Base-by-base conservation (phyloP, 1,140 invertebrate species). In the Danaus melanippus region DNA sequence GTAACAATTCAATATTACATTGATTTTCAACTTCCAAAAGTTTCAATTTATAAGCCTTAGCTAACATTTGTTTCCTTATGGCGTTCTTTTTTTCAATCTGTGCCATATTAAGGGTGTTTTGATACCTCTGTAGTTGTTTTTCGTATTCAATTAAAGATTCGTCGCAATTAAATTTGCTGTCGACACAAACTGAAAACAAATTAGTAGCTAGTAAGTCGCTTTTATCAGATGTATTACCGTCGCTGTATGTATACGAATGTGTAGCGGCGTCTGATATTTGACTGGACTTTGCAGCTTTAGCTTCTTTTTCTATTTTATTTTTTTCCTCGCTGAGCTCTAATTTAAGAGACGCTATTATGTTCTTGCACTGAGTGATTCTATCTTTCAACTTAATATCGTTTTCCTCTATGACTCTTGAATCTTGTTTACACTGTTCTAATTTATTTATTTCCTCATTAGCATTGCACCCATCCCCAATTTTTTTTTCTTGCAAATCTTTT, bases 1-100 rank as follows among this genome's bases (percentile, higher is more conserved):
- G 69, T 39, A 87, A 63, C 42, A 89, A 64, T 68, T 89, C 88
- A 56, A 89, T 76, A 61, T 89, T 89, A 67, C 88, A 89, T 76
- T 89, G 87, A 68, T 88, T 89, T 77, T 89, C 88, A 6, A 89
- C 83, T 78, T 89, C 87, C 21, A 89, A 53, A 42, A 89, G 66
- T 56, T 88, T 83, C 10, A 84, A 48, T 61, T 80, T 86, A 59
- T 84, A 89, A 56, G 86, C 84, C 66, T 84, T 84, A 11, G 84
- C 67, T 32, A 88, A 69, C 69, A 88, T 86, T 72, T 87, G 84
- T 54, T 86, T 86, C 62, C 82, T 67, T 17, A 86, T 84, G 12
- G 80, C 80, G 61, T 86, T 82, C 59, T 81, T 84, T 58, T 86
- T 86, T 56, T 82, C 84, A 45, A 69, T 67, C 51, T 86, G 84